A percentile compares a stretch with the other conserved stretches of the same genome.
These are phyloP conservation scores for Phrynocephalus vlangalii DNA, from an alignment of 2,797 vertebrate species.

Conservation along the genomic window DNA sequence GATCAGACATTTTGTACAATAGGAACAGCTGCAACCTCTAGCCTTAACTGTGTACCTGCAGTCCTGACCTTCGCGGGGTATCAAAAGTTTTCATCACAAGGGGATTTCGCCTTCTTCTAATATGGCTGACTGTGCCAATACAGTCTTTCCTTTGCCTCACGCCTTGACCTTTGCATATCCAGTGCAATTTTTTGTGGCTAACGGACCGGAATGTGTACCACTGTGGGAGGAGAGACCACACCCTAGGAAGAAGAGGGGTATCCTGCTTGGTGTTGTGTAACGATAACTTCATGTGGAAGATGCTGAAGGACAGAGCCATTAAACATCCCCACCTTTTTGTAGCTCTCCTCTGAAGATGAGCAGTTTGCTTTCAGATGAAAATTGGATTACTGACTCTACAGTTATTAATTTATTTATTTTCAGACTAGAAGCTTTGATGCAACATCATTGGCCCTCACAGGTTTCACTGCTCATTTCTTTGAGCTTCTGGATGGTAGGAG, in stretches of 20 bases:
- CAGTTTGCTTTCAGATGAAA: conserved; percentile 30
- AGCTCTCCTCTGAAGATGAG: conserved; percentile 4
- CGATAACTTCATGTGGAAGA: neutral
- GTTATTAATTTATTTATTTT: conserved; percentile 2
- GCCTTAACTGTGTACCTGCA: too few relatives aligned
- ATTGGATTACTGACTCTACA: conserved; percentile 32
- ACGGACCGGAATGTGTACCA: neutral
- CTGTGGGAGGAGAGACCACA: neutral
- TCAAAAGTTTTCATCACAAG: neutral
- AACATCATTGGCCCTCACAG: neutral
- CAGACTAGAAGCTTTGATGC: neutral
- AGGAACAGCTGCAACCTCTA: too few relatives aligned
- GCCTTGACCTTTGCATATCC: neutral
- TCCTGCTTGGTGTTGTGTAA: neutral
- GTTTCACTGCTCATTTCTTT: conserved; percentile 13
- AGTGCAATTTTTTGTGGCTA: neutral
- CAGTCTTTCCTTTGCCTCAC: neutral
- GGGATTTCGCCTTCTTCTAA: neutral
- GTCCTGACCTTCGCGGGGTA: too few relatives aligned
- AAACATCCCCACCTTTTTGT: neutral
- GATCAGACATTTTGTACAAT: too few relatives aligned
- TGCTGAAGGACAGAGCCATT: neutral
- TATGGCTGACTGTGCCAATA: neutral
- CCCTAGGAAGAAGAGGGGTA: neutral
- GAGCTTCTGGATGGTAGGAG: conserved; percentile 23